These are phyloP conservation scores for Callospermophilus lateralis DNA, from an alignment of 2,113 vertebrate genomes.

Conservation along the genomic window DNA sequence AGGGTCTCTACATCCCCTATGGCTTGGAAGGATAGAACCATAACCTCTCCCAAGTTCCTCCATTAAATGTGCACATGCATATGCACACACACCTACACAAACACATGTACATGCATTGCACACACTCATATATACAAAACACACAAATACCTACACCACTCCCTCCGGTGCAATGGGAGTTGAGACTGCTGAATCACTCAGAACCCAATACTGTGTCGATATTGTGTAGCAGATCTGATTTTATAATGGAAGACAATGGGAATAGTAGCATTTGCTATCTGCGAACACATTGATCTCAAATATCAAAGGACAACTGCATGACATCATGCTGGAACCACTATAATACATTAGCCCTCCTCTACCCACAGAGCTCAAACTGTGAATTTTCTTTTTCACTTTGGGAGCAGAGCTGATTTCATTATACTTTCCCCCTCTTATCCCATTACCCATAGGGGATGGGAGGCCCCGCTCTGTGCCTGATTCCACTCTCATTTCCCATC, in stretches of 20 bases:
- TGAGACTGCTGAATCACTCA: neutral
- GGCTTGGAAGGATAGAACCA: neutral
- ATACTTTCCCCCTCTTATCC: neutral
- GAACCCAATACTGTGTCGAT: neutral
- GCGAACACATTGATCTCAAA: neutral
- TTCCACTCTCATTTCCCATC: neutral
- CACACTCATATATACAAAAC: neutral
- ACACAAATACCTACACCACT: neutral
- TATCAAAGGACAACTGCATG: neutral
- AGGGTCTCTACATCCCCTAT: neutral
- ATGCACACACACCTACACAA: neutral
- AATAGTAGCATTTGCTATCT: neutral
- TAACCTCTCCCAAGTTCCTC: neutral
- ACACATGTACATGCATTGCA: neutral
- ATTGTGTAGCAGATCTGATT: neutral
- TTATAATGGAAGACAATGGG: neutral
- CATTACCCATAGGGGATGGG: accelerated
- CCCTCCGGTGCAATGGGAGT: neutral
- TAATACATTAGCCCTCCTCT: neutral
- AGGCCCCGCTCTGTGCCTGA: neutral
- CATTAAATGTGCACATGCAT: neutral
- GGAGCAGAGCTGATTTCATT: neutral
- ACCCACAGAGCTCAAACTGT: neutral
- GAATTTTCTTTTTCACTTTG: neutral
- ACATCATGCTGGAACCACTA: neutral